phyloP scores from a whole-genome alignment of 1,140 invertebrate species.

The Triops longicaudatus region DNA sequence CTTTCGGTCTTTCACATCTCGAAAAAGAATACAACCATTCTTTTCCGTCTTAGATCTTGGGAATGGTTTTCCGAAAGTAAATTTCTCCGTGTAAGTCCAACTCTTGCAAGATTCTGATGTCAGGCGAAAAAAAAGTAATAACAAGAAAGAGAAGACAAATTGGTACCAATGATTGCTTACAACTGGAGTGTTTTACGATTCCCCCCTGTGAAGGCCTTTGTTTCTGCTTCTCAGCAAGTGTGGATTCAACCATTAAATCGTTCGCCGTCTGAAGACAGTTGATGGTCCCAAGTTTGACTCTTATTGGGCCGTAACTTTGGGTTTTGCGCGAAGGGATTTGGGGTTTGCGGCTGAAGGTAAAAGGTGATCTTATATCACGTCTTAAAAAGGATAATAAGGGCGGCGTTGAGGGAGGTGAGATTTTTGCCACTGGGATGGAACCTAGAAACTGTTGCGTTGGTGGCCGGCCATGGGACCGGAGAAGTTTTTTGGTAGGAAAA shows the following conservation, averaged over 20 bases:
- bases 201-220: neutral
- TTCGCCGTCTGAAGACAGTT: neutral
- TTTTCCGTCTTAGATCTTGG: neutral
- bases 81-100: neutral
- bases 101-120: neutral
- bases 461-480: neutral
- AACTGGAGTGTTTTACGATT: neutral
- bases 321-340: neutral
- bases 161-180: neutral
- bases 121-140: neutral
- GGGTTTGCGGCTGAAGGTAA: neutral
- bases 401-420: conserved; percentile 13
- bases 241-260: neutral
- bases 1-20: neutral
- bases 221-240: neutral
- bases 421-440: conserved; percentile 14
- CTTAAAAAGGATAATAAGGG: conserved; percentile 13
- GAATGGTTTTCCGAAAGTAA: neutral
- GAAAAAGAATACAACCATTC: neutral
- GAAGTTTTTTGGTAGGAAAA: neutral
- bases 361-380: neutral
- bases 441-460: neutral
- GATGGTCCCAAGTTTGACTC: neutral
- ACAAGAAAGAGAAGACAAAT: neutral
- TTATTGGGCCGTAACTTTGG: neutral